phyloP scores from a whole-genome alignment of 1,140 invertebrate species.

The Caenorhabditis tropicalis region DNA sequence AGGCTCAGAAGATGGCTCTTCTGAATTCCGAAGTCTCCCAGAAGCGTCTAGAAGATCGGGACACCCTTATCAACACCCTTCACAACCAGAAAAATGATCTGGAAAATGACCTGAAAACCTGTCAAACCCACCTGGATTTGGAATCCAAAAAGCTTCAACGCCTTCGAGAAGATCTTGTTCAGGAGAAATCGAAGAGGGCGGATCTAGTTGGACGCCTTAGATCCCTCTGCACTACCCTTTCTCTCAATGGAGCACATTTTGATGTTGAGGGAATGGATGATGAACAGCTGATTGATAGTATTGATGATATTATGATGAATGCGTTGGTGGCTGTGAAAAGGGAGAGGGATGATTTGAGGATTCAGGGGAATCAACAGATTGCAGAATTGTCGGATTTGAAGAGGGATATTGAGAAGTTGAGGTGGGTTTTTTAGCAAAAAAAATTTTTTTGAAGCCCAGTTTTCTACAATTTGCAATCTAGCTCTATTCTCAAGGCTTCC shows the following conservation, averaged over 20 bases:
- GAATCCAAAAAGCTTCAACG: slow-evolving; percentile 57
- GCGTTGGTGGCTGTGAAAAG: slow-evolving; percentile 54
- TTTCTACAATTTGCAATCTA: too few species aligned
- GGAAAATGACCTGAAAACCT: background rate
- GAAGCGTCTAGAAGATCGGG: slow-evolving; percentile 52
- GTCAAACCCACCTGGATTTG: slow-evolving; percentile 46
- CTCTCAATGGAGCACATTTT: slow-evolving; percentile 50
- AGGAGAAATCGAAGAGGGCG: slow-evolving; percentile 51
- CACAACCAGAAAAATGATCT: slow-evolving; percentile 43
- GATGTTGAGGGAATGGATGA: slow-evolving; percentile 33
- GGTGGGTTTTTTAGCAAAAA: slow-evolving; percentile 13
- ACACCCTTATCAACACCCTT: slow-evolving; percentile 48
- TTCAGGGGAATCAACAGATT: slow-evolving; percentile 55
- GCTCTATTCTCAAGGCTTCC: background rate
- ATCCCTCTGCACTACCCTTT: slow-evolving; percentile 49
- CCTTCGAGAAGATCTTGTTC: slow-evolving; percentile 54
- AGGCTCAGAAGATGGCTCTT: background rate
- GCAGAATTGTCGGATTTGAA: slow-evolving; percentile 55
- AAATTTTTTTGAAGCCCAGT: too few species aligned
- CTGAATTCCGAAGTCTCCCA: background rate
- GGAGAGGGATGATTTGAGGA: slow-evolving; percentile 53
- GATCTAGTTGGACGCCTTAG: slow-evolving; percentile 53
- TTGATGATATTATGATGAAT: slow-evolving; percentile 58
- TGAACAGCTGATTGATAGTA: slow-evolving; percentile 52
- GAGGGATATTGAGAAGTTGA: slow-evolving; percentile 57